A percentile compares a stretch with the other conserved stretches of the same genome.
Evolutionary conservation across 2,888 invertebrate species (phyloP).

Genomic region (Antheraea assamensis): DNA sequence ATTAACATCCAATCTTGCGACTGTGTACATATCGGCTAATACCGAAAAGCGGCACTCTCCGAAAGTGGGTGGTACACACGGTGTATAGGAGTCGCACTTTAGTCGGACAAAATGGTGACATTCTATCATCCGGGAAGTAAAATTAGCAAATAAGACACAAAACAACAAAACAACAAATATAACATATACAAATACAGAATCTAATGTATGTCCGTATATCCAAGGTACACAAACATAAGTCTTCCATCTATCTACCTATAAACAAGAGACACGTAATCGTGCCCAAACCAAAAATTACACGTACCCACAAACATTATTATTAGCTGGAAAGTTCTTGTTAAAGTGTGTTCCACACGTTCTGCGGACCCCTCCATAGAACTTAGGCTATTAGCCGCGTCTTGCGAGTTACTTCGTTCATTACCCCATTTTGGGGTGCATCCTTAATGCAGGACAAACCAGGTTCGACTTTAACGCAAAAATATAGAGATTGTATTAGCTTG

Average conservation of each 20-base stretch:
- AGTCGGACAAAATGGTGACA: too few species aligned
- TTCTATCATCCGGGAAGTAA: too few species aligned
- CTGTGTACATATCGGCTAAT: too few species aligned
- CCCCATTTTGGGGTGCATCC: slow-evolving; percentile 51
- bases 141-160: too few species aligned
- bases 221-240: not conserved
- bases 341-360: slow-evolving; percentile 20
- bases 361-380: slow-evolving; percentile 12
- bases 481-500: slow-evolving; percentile 9
- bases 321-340: slow-evolving; percentile 1
- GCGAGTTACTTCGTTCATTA: slow-evolving; percentile 41
- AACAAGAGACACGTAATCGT: not conserved
- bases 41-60: too few species aligned
- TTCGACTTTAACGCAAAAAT: not conserved
- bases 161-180: too few species aligned
- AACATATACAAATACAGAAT: not conserved
- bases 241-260: not conserved
- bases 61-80: too few species aligned
- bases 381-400: slow-evolving; percentile 19
- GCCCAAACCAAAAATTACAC: not conserved
- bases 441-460: slow-evolving; percentile 30
- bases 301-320: slow-evolving; percentile 9
- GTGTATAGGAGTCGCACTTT: too few species aligned
- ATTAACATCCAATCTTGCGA: too few species aligned
- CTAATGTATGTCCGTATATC: not conserved